A percentile compares a stretch with the other conserved stretches of the same genome.
Evolutionary conservation across 2,888 invertebrate species (phyloP).

Genomic region (Oscheius myriophilus): DNA sequence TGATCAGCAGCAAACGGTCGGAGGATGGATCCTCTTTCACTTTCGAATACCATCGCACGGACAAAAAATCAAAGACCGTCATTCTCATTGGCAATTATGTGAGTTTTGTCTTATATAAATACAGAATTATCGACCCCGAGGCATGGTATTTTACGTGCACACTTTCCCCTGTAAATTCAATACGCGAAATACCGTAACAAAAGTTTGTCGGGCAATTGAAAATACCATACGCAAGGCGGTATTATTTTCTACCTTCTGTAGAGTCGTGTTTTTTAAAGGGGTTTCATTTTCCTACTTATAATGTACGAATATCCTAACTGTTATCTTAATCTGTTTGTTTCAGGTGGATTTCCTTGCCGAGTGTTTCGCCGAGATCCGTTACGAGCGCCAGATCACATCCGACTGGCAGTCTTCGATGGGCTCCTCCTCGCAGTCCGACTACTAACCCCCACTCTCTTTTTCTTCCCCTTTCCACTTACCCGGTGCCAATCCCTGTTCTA

Average conservation of each 20-base stretch:
- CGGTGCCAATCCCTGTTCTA: slow-evolving; percentile 13
- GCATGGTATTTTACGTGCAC: too few relatives aligned
- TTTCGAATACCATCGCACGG: slow-evolving; percentile 82
- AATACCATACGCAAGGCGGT: too few relatives aligned
- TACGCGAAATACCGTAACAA: too few relatives aligned
- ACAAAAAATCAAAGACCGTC: slow-evolving; percentile 83
- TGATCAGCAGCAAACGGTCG: slow-evolving; percentile 5
- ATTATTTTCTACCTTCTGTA: too few relatives aligned
- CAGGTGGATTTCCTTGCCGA: slow-evolving; percentile 89
- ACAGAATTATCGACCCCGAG: too few relatives aligned
- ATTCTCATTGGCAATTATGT: slow-evolving; percentile 89
- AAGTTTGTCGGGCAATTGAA: too few relatives aligned
- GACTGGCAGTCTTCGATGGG: slow-evolving; percentile 36
- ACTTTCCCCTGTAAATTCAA: too few relatives aligned
- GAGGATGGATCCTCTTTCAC: slow-evolving; percentile 25
- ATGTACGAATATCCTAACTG: too few relatives aligned
- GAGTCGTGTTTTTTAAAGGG: too few relatives aligned
- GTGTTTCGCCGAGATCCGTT: slow-evolving; percentile 79
- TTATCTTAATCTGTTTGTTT: slow-evolving; percentile 66
- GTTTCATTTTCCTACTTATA: too few relatives aligned
- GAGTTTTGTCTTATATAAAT: slow-evolving; percentile 74
- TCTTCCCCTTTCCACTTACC: neutral
- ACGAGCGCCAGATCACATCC: slow-evolving; percentile 47
- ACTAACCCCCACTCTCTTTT: too few relatives aligned
- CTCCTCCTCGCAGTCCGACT: neutral